Evolutionary conservation across 2,113 vertebrate genomes (phyloP).

Genomic region (Ptilonorhynchus violaceus): DNA sequence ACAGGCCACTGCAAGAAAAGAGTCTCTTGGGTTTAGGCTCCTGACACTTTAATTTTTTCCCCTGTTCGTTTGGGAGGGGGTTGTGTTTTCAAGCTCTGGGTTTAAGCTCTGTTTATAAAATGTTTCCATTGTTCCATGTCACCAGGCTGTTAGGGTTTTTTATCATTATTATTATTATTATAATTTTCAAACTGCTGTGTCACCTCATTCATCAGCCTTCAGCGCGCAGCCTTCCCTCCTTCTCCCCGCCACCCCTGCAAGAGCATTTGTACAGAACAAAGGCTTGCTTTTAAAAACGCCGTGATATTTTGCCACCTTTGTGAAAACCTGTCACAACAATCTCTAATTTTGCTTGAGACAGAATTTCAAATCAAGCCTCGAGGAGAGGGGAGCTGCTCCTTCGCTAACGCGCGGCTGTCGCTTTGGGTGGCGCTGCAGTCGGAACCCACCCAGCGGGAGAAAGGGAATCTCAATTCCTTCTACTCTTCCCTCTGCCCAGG

Average conservation of each 20-base stretch:
- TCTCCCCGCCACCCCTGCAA: conserved; percentile 38
- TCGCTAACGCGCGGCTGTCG: conserved; percentile 35
- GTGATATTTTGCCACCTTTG: conserved; percentile 72
- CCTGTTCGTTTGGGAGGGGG: neutral
- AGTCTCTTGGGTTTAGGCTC: neutral
- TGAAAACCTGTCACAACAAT: conserved; percentile 71
- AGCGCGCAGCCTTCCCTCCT: conserved; percentile 29
- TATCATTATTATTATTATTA: neutral
- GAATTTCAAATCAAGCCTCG: conserved; percentile 67
- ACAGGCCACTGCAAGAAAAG: neutral
- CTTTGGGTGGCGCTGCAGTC: neutral
- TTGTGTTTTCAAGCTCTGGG: neutral
- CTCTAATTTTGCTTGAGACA: conserved; percentile 63
- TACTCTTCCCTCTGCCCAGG: conserved; percentile 64
- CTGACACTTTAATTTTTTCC: neutral
- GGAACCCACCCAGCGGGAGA: conserved; percentile 30
- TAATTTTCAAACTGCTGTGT: conserved; percentile 33
- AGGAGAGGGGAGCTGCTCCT: conserved; percentile 44
- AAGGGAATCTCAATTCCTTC: neutral
- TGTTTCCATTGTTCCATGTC: neutral
- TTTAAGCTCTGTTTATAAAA: neutral
- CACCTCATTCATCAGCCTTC: conserved; percentile 54
- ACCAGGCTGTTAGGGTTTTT: neutral
- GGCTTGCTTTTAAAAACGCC: conserved; percentile 72
- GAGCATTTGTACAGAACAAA: conserved; percentile 77